These are phyloP conservation scores for Halotydeus destructor DNA, from an alignment of 1,140 invertebrate genomes.

Conservation along the genomic window DNA sequence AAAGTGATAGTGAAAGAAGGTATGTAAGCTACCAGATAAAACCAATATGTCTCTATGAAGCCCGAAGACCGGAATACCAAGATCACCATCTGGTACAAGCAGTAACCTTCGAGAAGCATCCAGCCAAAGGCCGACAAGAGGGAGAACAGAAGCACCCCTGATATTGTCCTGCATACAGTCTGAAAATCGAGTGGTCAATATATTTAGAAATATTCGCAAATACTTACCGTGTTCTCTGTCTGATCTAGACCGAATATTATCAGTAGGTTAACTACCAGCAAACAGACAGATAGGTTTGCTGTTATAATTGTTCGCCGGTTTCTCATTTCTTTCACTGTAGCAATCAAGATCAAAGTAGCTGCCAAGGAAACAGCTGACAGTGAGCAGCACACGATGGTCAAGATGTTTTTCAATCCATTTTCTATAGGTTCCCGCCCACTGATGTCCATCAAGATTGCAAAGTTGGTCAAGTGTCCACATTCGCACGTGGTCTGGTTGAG, in stretches of 20 bases:
- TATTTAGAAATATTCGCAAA: not conserved
- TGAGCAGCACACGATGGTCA: conserved; percentile 12
- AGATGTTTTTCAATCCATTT: conserved; percentile 6
- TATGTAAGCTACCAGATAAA: conserved; percentile 7
- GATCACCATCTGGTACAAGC: conserved; percentile 29
- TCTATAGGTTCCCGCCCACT: conserved; percentile 14
- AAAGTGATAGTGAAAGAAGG: not conserved
- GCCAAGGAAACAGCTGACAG: conserved; percentile 10
- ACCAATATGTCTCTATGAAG: not conserved
- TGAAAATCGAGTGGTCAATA: not conserved
- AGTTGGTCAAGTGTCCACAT: conserved; percentile 30
- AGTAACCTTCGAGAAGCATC: conserved; percentile 30
- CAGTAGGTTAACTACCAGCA: conserved; percentile 13
- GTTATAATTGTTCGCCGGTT: conserved; percentile 13
- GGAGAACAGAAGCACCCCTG: conserved; percentile 25
- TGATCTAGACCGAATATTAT: conserved; percentile 13
- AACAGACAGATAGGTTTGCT: conserved; percentile 12
- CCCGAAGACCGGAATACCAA: conserved; percentile 23
- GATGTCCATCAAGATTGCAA: conserved; percentile 43
- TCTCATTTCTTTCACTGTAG: conserved; percentile 5
- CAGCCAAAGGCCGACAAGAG: conserved; percentile 27
- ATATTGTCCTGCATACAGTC: conserved; percentile 23
- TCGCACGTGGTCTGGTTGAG: conserved; percentile 21
- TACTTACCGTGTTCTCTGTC: not conserved
- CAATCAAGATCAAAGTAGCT: conserved; percentile 11